Percentiles rank a stretch among this genome's conserved stretches.
phyloP scores from a whole-genome alignment of 2,113 vertebrate genomes.

The Phasianus colchicus region DNA sequence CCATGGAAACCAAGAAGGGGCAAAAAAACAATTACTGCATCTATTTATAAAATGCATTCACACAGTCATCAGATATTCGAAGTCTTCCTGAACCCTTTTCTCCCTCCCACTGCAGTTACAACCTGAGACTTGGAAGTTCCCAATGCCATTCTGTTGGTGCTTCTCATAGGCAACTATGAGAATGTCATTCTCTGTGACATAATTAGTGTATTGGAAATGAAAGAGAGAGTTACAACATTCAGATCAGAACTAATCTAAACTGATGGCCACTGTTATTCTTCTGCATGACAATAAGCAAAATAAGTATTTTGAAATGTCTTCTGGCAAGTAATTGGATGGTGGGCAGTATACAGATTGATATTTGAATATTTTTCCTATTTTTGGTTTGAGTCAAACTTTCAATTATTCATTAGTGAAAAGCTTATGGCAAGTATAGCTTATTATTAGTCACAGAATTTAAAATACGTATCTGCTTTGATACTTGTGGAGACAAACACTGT shows the following conservation, averaged over 20 bases:
- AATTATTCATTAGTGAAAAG: not conserved
- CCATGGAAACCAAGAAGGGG: not conserved
- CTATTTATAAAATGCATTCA: not conserved
- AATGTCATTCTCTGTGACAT: not conserved
- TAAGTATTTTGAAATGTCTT: not conserved
- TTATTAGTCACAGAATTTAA: not conserved
- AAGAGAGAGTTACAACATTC: not conserved
- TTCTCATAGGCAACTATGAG: not conserved
- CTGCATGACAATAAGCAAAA: not conserved
- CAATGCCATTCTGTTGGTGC: not conserved
- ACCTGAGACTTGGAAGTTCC: not conserved
- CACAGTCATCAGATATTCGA: fast-evolving
- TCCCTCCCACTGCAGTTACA: not conserved
- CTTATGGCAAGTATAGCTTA: not conserved
- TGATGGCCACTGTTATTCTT: not conserved
- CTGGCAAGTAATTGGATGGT: not conserved
- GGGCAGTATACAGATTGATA: not conserved
- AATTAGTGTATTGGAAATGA: not conserved
- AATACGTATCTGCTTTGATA: not conserved
- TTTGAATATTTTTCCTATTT: not conserved
- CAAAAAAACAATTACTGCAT: not conserved
- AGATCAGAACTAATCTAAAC: not conserved
- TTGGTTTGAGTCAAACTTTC: not conserved
- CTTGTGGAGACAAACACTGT: not conserved
- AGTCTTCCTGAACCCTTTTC: not conserved